A percentile compares a stretch with the other conserved stretches of the same genome.
Evolutionary conservation across 2,113 vertebrate genomes (phyloP).

Genomic region (Coregonus clupeaformis): DNA sequence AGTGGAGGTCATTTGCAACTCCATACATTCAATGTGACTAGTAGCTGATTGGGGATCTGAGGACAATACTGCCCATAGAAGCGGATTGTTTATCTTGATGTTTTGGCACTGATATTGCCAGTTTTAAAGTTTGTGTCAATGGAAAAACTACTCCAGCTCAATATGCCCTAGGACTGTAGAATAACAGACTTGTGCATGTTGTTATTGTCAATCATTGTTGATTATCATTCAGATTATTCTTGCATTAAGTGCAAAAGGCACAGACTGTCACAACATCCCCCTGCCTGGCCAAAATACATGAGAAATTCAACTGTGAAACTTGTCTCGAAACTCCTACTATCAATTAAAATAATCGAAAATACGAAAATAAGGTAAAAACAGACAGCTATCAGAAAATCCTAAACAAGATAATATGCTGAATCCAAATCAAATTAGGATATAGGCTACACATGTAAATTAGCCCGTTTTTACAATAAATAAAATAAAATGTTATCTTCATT

Average conservation of each 20-base stretch:
- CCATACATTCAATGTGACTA: conserved; percentile 53
- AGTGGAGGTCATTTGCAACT: conserved; percentile 60
- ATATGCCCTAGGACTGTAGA: conserved; percentile 34
- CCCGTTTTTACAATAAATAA: conserved; percentile 57
- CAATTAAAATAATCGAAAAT: conserved; percentile 51
- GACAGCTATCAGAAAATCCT: conserved; percentile 18
- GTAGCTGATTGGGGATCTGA: conserved; percentile 45
- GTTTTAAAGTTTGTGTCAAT: conserved; percentile 64
- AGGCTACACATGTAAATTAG: conserved; percentile 52
- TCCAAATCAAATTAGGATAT: conserved; percentile 37
- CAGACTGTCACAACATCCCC: conserved; percentile 61
- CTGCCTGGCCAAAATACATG: conserved; percentile 50
- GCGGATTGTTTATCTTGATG: conserved; percentile 45
- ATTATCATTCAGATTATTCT: conserved; percentile 66
- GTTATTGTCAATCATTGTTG: conserved; percentile 69
- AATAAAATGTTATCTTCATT: conserved; percentile 28
- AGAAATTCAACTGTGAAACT: conserved; percentile 51
- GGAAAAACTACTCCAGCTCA: conserved; percentile 55
- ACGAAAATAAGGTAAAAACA: conserved; percentile 15
- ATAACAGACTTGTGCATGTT: conserved; percentile 42
- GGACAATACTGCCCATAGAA: conserved; percentile 30
- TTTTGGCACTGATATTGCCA: conserved; percentile 64
- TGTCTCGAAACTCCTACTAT: conserved; percentile 37
- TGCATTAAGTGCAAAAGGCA: conserved; percentile 77
- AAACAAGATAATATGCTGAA: conserved; percentile 38